Evolutionary conservation across 1,140 invertebrate genomes (phyloP), one percentile per base, ranked within the genome.

Genomic region (Drosophila virilis): DNA sequence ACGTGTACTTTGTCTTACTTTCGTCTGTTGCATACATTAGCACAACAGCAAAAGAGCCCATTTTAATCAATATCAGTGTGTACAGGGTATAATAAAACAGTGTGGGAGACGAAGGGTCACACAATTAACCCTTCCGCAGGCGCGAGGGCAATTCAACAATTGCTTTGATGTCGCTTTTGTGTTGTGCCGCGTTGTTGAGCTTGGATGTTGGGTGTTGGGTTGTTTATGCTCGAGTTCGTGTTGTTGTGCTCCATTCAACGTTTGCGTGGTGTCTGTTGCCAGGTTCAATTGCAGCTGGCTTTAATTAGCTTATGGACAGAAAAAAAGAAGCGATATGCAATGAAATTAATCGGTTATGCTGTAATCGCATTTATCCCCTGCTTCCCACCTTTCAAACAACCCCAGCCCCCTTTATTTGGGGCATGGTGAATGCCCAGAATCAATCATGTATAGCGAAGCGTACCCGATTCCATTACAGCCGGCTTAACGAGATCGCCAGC

Each of bases 271-370:
- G 66, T 28, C 22, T 28, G 22, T 62, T 13, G 28, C 35, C 22
- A 43, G 51, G 15, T 33, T 51, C 72, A 74, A 62, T 62, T 52
- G 76, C 42, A 75, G 65, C 69, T 42, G 45, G 72, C 83, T 89
- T 88, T 83, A 89, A 80, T 88, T 89, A 79, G 84, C 83, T 89
- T 83, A 83, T 57, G 42, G 32, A 12, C 40, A 72, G 67, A 51
- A 85, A 17, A 37, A 72, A 70, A 51, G 80, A 73, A n/a, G 58
- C 51, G 59, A 73, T 76, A 76, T 83, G 76, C 73, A 80, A 80
- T 89, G 80, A 83, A 88, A 74, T 80, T 80, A 89, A 88, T 89
- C 84, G 77, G 68, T 88, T 88, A 86, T 86, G 79, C 76, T 50
- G 79, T 86, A 86, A 86, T 88, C 84, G 83, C 65, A 83, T 88